Evolutionary conservation across 1,140 invertebrate species (phyloP), one percentile per base, ranked within the genome.

Genomic region (Oscheius sp.): DNA sequence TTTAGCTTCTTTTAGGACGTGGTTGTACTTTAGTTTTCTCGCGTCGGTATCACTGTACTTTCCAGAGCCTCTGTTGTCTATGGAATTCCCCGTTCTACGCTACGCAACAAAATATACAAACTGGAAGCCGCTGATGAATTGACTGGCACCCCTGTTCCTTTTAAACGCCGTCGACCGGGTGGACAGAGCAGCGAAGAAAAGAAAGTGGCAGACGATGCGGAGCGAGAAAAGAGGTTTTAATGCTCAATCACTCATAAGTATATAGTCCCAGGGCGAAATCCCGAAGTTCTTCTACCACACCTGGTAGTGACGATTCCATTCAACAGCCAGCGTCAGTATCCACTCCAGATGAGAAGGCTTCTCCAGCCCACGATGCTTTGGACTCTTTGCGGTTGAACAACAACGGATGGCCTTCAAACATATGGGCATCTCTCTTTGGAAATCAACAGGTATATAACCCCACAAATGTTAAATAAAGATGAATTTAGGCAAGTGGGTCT

Each of bases 61-160:
- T 67, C 20, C 46, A 88, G 94, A 72, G 93, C 94, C 0, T 92
- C 94, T 36, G 92, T 93, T 32, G 91, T 95, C 74, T 97, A 97
- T 85, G 93, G 93, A 69, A 95, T 97, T 83, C 94, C 94, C 2
- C 88, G 94, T 65, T 95, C 94, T 65, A 96, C 94, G 1, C 88
- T 97, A 3, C 89, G 94, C 46, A 96, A 96, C 87, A 97, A 97
- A 88, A 88, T 90, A 26, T 94, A 92, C 88, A 94, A 94, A 85
- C 87, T 93, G 80, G 90, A 91, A 36, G 87, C 90, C 85, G 91
- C 75, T 13, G 79, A 79, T 90, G 80, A 86, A 88, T 58, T 73
- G 36, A 74, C 75, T 63, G 78, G 67, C 23, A 71, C 67, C 89
- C 15, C 35, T 29, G 7, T 36, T 7, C 36, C 36, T 63, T 63